These are phyloP conservation scores for Campylorhamphus procurvoides DNA, from an alignment of 2,113 vertebrate genomes.

Conservation along the genomic window DNA sequence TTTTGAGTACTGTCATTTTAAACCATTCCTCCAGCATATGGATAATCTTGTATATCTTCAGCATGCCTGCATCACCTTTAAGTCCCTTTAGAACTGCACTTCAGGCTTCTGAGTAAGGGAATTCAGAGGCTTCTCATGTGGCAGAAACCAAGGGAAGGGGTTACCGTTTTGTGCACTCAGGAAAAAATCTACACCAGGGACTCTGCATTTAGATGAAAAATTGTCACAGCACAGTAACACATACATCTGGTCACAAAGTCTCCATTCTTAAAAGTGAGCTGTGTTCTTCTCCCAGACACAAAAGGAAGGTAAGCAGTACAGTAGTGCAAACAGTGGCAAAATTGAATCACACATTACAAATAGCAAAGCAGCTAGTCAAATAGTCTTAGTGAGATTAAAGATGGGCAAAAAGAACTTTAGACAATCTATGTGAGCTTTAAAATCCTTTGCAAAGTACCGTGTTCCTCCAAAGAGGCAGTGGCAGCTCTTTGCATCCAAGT, in stretches of 20 bases:
- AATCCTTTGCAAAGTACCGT: background rate
- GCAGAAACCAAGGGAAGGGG: background rate
- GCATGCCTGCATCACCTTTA: background rate
- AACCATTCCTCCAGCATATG: background rate
- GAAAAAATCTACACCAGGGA: rapidly evolving
- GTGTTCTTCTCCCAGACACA: background rate
- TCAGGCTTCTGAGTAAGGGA: background rate
- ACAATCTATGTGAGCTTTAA: background rate
- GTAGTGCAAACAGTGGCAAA: background rate
- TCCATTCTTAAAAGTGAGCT: background rate
- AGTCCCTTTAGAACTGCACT: background rate
- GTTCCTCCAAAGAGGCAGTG: background rate
- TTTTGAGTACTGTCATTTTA: background rate
- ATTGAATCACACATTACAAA: background rate
- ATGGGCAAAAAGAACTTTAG: background rate
- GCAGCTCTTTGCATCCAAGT: background rate
- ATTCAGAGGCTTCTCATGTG: background rate
- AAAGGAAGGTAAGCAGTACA: background rate
- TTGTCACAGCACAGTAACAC: background rate
- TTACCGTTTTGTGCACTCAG: rapidly evolving
- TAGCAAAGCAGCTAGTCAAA: background rate
- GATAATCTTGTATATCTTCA: background rate
- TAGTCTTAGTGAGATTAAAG: background rate
- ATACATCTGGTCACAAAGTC: background rate
- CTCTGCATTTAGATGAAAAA: background rate